A percentile compares a stretch with the other conserved stretches of the same genome.
phyloP scores from a whole-genome alignment of 2,113 vertebrate genomes.

The Notarius lentiginosus region DNA sequence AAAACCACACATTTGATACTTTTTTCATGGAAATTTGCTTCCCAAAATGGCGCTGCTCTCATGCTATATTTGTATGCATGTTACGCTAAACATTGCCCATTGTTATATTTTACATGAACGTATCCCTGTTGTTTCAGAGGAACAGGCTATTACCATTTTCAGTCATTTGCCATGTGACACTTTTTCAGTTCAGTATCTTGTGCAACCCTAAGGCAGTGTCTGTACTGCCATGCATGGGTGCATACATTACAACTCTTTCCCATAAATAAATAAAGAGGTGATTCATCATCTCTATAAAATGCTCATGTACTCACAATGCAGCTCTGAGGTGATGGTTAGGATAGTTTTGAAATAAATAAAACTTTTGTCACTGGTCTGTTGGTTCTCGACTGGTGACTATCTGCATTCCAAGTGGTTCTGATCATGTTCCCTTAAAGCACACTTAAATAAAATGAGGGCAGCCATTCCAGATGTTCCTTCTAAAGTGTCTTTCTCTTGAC shows the following conservation, averaged over 20 bases:
- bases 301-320: not conserved
- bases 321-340: not conserved
- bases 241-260: too few species aligned
- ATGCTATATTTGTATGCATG: not conserved
- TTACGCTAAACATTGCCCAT: not conserved
- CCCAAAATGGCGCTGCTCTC: not conserved
- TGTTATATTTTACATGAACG: not conserved
- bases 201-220: not conserved
- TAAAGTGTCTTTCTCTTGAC: not conserved
- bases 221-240: not conserved
- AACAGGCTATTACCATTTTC: not conserved
- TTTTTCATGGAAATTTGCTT: not conserved
- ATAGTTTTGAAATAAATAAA: not conserved
- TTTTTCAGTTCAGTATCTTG: not conserved
- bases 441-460: not conserved
- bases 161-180: not conserved
- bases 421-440: not conserved
- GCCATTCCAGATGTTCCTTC: not conserved
- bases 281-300: not conserved
- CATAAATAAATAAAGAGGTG: too few species aligned
- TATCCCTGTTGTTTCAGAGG: not conserved
- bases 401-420: not conserved
- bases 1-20: not conserved
- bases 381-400: not conserved
- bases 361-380: not conserved